These are phyloP conservation scores for Rattus rattus DNA, from an alignment of 2,113 vertebrate species.

Conservation along the genomic window DNA sequence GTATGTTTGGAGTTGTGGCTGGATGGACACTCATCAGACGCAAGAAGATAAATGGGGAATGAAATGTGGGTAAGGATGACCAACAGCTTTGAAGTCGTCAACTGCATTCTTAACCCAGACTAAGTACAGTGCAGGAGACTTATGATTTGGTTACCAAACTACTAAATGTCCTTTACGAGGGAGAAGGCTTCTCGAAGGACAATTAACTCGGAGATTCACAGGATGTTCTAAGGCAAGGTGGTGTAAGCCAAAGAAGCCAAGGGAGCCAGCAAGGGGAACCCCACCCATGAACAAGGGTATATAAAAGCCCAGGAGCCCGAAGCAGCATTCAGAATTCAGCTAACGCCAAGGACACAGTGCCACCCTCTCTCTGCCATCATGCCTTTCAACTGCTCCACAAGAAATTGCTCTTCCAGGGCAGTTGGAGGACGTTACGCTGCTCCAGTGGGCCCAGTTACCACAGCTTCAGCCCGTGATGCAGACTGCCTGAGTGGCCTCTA, in stretches of 20 bases:
- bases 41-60: constrained; percentile 48
- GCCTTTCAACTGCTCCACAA: constrained; percentile 77
- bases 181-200: constrained; percentile 65
- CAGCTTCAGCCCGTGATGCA: neutral
- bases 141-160: constrained; percentile 75
- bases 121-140: constrained; percentile 65
- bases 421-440: constrained; percentile 19
- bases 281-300: constrained; percentile 65
- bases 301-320: constrained; percentile 58
- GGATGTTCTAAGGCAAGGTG: constrained; percentile 69
- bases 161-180: constrained; percentile 80
- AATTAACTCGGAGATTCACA: constrained; percentile 73
- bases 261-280: neutral
- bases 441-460: neutral
- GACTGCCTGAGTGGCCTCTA: constrained; percentile 75
- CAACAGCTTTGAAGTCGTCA: constrained; percentile 74
- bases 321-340: constrained; percentile 29
- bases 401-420: constrained; percentile 54
- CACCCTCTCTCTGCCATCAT: constrained; percentile 40
- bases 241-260: constrained; percentile 49
- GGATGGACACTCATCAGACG: neutral
- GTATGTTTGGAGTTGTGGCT: constrained; percentile 9
- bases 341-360: neutral
- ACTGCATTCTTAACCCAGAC: constrained; percentile 36
- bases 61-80: constrained; percentile 56